phyloP scores from a whole-genome alignment of 2,113 vertebrate species.

The Gasterosteus aculeatus region DNA sequence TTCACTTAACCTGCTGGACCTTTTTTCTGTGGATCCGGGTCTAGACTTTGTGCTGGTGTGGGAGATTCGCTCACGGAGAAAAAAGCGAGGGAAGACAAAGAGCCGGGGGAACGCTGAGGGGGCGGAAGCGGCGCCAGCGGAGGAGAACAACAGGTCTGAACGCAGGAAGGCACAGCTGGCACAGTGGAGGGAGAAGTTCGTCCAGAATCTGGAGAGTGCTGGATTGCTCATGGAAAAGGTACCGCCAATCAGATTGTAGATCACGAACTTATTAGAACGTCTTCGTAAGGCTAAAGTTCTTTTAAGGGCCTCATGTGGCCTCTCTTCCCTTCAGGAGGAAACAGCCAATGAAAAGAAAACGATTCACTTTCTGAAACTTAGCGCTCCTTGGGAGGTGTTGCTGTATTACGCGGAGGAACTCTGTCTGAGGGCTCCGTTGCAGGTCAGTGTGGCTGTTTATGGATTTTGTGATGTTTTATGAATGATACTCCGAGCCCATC shows the following conservation, averaged over 20 bases:
- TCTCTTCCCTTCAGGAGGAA: slow-evolving; percentile 77
- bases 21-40: neutral
- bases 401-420: slow-evolving; percentile 81
- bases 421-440: slow-evolving; percentile 78
- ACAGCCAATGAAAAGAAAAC: slow-evolving; percentile 77
- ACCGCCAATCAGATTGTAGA: neutral
- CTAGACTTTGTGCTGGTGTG: slow-evolving; percentile 83
- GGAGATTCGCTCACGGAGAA: slow-evolving; percentile 79
- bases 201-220: slow-evolving; percentile 70
- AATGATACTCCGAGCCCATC: neutral
- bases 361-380: slow-evolving; percentile 81
- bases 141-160: slow-evolving; percentile 74
- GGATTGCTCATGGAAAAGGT: slow-evolving; percentile 83
- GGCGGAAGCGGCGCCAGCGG: slow-evolving; percentile 25
- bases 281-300: neutral
- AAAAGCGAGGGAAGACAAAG: slow-evolving; percentile 61
- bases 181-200: slow-evolving; percentile 78
- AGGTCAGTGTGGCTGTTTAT: slow-evolving; percentile 67
- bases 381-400: slow-evolving; percentile 79
- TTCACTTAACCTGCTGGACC: slow-evolving; percentile 2
- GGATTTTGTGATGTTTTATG: neutral
- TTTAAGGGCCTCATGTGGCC: neutral
- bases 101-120: slow-evolving; percentile 15
- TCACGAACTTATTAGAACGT: neutral
- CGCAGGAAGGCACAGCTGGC: slow-evolving; percentile 65